Percentiles rank a stretch among this genome's conserved stretches.
Evolutionary conservation across 1,140 invertebrate genomes (phyloP).

Genomic region (Conus betulinus): DNA sequence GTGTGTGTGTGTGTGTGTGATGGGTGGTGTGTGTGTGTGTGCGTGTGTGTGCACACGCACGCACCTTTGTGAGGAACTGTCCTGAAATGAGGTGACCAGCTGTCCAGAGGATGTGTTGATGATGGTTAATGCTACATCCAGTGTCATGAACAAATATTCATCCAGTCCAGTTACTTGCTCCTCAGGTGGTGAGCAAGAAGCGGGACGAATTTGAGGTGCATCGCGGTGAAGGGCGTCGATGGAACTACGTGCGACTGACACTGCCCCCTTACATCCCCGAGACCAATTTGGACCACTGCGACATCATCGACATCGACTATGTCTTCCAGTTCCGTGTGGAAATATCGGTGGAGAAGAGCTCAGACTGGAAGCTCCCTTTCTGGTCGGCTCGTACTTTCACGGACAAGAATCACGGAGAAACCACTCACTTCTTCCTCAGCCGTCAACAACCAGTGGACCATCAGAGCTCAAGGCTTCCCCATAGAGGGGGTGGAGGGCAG

Average conservation of each 20-base stretch:
- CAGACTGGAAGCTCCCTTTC: slow-evolving; percentile 59
- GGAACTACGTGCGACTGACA: slow-evolving; percentile 70
- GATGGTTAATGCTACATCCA: too few species aligned
- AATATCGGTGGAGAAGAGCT: slow-evolving; percentile 61
- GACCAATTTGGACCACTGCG: slow-evolving; percentile 68
- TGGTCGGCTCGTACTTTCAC: slow-evolving; percentile 60
- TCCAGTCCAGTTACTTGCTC: background rate
- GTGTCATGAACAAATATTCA: too few species aligned
- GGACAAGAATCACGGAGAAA: slow-evolving; percentile 52
- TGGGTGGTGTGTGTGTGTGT: too few species aligned
- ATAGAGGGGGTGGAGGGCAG: slow-evolving; percentile 1
- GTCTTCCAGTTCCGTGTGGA: slow-evolving; percentile 71
- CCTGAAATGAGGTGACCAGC: too few species aligned
- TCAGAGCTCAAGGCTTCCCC: slow-evolving; percentile 33
- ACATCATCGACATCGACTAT: slow-evolving; percentile 73
- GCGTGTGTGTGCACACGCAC: too few species aligned
- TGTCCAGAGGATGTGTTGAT: too few species aligned
- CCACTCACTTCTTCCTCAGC: too few species aligned
- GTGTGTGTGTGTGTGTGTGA: too few species aligned
- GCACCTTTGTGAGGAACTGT: too few species aligned
- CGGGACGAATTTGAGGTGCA: slow-evolving; percentile 69
- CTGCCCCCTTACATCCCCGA: slow-evolving; percentile 74
- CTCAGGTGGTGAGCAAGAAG: slow-evolving; percentile 71
- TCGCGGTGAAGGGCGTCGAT: slow-evolving; percentile 69
- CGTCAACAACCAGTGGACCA: slow-evolving; percentile 61